Base-by-base conservation (phyloP, 2,888 invertebrate genomes). In the Salpingus planirostris region DNA sequence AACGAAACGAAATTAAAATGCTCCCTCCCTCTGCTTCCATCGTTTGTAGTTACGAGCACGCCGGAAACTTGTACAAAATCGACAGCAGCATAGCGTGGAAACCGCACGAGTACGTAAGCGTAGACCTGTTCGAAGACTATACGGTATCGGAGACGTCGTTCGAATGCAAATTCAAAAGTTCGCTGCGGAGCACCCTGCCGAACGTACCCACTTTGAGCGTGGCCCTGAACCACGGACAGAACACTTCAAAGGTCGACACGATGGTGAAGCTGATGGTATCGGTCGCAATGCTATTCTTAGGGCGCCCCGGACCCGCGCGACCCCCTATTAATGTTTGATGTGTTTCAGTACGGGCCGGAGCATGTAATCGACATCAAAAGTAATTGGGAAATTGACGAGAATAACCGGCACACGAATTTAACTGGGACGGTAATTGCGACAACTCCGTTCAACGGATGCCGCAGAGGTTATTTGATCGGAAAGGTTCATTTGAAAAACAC, bases 371-470 rank as follows among this genome's bases (percentile, higher is more conserved):
- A 78, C 59, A 64, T 82, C 4, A 76, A 75, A 49, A 86, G 85
- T 1, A 68, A 72, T 0, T 87, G 86, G 86, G 67, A 71, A 8
- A 47, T 84, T 1, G 65, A 73, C 18, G 69, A 68, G 31, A 71
- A 72, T 15, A 54, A 54, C 1, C 60, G 60, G 0, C 72, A 70
- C 38, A 74, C 72, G 36, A 83, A 83, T 52, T 59, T 86, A 13
- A 76, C 78, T 0, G 82, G 82, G 13, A 71, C 70, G 25, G 68
- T 86, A 0, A 71, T 70, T 2, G 60, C 84, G 13, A 59, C 73
- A 1, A 79, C 80, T 7, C 85, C 86, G 0, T 77, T 83, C 36
- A 64, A 74, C 64, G 80, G 78, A 6, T 83, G 84, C 50, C 73
- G 64, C 21, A 76, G 71, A 46, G 83, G 83, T 1, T 73, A 76